Conservation (phyloP, 2,888 invertebrate genomes). For the Marasmarcha lunaedactyla region DNA sequence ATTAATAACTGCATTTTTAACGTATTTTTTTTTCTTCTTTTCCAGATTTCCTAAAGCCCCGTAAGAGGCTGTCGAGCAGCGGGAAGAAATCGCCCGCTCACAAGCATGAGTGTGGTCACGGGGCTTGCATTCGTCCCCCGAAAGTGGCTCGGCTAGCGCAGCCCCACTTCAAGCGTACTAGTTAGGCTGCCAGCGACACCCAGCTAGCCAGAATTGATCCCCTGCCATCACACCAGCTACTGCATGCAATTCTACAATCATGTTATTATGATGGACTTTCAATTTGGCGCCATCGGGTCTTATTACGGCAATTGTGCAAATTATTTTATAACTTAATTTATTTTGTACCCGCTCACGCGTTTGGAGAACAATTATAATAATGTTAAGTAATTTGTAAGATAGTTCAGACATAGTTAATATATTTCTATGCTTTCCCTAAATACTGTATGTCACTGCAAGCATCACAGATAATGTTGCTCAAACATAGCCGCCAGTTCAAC, state of each 20-base stretch:
- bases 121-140: slow-evolving; percentile 58
- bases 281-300: slow-evolving; percentile 24
- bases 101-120: slow-evolving; percentile 56
- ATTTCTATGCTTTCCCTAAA: slow-evolving; percentile 25
- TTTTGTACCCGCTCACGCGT: slow-evolving; percentile 33
- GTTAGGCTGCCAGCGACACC: slow-evolving; percentile 32
- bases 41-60: slow-evolving; percentile 77
- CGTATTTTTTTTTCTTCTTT: slow-evolving; percentile 33
- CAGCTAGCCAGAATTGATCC: neutral
- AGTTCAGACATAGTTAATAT: slow-evolving; percentile 51
- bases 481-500: slow-evolving; percentile 5
- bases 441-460: slow-evolving; percentile 29
- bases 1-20: neutral
- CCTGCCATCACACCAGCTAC: neutral
- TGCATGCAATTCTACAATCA: slow-evolving; percentile 2
- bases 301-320: slow-evolving; percentile 41
- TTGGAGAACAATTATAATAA: slow-evolving; percentile 44
- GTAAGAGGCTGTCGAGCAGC: slow-evolving; percentile 67
- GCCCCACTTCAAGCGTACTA: slow-evolving; percentile 51
- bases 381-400: slow-evolving; percentile 65
- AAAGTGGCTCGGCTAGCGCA: slow-evolving; percentile 56
- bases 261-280: slow-evolving; percentile 18
- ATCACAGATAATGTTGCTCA: slow-evolving; percentile 39
- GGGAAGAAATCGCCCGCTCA: slow-evolving; percentile 63
- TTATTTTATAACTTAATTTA: slow-evolving; percentile 56